Base-by-base conservation (phyloP, 1,140 invertebrate species). In the Musca vetustissima region DNA sequence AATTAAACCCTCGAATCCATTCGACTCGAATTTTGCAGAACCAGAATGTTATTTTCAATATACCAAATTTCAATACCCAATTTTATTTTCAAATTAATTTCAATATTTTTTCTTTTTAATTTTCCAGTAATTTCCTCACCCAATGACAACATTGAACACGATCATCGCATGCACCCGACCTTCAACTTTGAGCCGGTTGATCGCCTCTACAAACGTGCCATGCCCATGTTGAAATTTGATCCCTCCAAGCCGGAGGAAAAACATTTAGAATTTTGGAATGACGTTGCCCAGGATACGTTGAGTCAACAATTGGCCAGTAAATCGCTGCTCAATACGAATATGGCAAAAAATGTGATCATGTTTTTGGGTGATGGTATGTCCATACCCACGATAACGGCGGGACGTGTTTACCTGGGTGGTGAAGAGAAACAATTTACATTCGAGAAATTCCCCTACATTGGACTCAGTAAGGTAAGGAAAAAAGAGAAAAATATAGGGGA, bases 301-400 rank as follows among this genome's bases (percentile, higher is more conserved):
- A 69, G 78, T 1, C 72, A 78, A 61, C 81, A 83, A 69, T 59
- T 81, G 64, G 71, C 78, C n/a, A 77, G 73, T 55, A 82, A 82
- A 32, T 47, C 76, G 65, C 55, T 69, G 57, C 72, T 83, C 17
- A 86, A 85, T 49, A 83, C 83, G 55, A 82, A 86, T 67, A 71
- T 79, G 69, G 88, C 90, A 17, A 90, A 88, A 76, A 92, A 92
- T 81, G 83, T 90, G 8, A 89, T 92, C 64, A 74, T 91, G n/a
- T 92, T 92, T 73, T 74, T 93, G 28, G 91, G 90, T 1, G 90
- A 91, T 75, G 90, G 89, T 17, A 92, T 92, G 89, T 89, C 89
- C 28, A 86, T 91, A 49, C 83, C 89, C 4, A 91, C 90, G 0
- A 77, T 91, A 9, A 86, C 88, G 1, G 89, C 90, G 0, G 85